These are phyloP conservation scores for Gadopsis marmoratus DNA, from an alignment of 2,797 vertebrate species.

Conservation along the genomic window DNA sequence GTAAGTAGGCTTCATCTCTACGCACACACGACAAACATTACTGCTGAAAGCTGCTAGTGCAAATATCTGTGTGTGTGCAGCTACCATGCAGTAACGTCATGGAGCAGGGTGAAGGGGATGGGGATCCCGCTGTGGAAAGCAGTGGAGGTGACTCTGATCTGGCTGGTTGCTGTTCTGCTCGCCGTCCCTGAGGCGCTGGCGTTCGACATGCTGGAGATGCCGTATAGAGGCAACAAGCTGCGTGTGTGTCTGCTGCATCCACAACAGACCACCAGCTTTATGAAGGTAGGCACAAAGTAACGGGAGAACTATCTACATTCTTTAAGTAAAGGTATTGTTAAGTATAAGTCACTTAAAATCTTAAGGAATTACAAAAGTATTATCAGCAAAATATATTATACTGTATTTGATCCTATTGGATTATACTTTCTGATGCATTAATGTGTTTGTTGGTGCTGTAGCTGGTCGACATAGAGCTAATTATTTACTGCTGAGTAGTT, in stretches of 20 bases:
- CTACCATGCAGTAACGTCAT: slow-evolving; percentile 91
- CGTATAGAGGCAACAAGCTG: slow-evolving; percentile 86
- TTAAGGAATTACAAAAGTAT: background rate
- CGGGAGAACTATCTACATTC: background rate
- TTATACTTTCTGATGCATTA: background rate
- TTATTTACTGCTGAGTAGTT: background rate
- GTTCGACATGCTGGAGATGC: slow-evolving; percentile 89
- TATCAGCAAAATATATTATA: too few relatives aligned
- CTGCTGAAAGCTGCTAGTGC: background rate
- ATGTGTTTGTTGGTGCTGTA: background rate
- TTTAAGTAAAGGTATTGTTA: background rate
- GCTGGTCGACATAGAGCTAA: background rate
- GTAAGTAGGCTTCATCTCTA: slow-evolving; percentile 69
- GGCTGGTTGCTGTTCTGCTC: slow-evolving; percentile 87
- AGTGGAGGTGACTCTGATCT: slow-evolving; percentile 89
- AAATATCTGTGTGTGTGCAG: slow-evolving; percentile 61
- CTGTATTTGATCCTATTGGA: background rate
- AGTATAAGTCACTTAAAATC: background rate
- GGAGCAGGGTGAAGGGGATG: slow-evolving; percentile 92
- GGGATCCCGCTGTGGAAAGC: slow-evolving; percentile 92
- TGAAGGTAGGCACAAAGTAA: slow-evolving; percentile 79
- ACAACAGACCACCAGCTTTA: slow-evolving; percentile 84
- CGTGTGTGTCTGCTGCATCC: slow-evolving; percentile 89
- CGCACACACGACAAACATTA: background rate
- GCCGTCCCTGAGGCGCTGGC: slow-evolving; percentile 90